These are phyloP conservation scores for Merluccius polli DNA, from an alignment of 2,797 vertebrate genomes.

Conservation along the genomic window DNA sequence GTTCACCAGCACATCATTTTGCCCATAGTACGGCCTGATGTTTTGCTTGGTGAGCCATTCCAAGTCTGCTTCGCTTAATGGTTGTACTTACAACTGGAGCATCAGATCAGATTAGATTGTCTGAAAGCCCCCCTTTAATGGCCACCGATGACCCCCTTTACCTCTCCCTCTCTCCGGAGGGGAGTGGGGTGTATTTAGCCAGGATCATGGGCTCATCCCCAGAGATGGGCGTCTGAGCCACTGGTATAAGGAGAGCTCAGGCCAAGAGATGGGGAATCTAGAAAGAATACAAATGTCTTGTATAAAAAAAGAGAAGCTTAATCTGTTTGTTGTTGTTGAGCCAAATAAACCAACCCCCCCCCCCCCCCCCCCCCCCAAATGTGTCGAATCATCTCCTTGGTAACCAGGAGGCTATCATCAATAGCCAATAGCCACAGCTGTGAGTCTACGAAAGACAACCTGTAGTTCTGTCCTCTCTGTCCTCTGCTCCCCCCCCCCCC, in stretches of 20 bases:
- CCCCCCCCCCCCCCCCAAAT: too few relatives aligned
- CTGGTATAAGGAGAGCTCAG: not conserved
- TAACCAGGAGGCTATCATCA: not conserved
- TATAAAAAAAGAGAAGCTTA: not conserved
- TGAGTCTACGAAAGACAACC: too few relatives aligned
- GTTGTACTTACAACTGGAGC: too few relatives aligned
- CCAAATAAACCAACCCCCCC: too few relatives aligned
- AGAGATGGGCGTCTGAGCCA: not conserved
- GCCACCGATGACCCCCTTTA: too few relatives aligned
- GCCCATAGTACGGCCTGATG: too few relatives aligned
- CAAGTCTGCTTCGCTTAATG: too few relatives aligned
- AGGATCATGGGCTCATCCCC: not conserved
- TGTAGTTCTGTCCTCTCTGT: too few relatives aligned
- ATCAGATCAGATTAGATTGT: not conserved
- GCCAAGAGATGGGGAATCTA: not conserved
- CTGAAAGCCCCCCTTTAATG: not conserved
- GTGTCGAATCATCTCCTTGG: too few relatives aligned
- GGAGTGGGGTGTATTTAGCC: not conserved
- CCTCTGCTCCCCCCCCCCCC: too few relatives aligned
- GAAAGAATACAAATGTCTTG: not conserved
- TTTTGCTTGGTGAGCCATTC: too few relatives aligned
- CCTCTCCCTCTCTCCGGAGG: not conserved
- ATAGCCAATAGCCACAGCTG: not conserved
- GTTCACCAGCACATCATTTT: too few relatives aligned
- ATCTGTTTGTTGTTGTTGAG: not conserved